Conservation (phyloP, 2,113 vertebrate genomes). For the Epinephelus lanceolatus region DNA sequence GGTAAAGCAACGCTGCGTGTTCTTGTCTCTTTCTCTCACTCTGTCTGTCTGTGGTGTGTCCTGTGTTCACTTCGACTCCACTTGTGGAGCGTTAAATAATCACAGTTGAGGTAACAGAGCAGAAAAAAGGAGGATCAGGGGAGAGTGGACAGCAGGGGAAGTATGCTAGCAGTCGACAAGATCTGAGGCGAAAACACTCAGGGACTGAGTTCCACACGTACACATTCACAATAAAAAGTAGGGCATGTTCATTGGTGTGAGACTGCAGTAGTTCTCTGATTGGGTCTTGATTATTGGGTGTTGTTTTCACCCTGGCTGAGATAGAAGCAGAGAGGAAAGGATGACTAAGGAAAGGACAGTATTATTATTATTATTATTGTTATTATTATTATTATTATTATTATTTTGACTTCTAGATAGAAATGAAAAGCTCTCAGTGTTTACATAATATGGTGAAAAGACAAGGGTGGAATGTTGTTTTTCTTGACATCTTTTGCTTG, state of each 20-base stretch:
- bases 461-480: neutral
- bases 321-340: neutral
- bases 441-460: neutral
- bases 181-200: conserved; percentile 24
- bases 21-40: neutral
- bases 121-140: neutral
- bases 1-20: neutral
- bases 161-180: conserved; percentile 3
- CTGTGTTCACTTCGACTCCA: conserved; percentile 15
- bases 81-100: conserved; percentile 32
- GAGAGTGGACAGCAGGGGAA: conserved; percentile 9
- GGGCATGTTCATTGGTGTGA: neutral
- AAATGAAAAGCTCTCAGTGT: neutral
- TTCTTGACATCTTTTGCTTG: neutral
- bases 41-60: conserved; percentile 6
- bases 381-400: neutral
- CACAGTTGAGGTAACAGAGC: conserved; percentile 3
- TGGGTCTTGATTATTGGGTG: neutral
- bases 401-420: no score
- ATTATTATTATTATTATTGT: neutral
- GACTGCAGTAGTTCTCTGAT: neutral
- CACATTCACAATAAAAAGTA: no score
- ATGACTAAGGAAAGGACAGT: neutral
- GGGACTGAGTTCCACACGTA: neutral
- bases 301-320: neutral